These are phyloP conservation scores for Oreotrochilus melanogaster DNA, from an alignment of 2,113 vertebrate genomes.

Conservation along the genomic window DNA sequence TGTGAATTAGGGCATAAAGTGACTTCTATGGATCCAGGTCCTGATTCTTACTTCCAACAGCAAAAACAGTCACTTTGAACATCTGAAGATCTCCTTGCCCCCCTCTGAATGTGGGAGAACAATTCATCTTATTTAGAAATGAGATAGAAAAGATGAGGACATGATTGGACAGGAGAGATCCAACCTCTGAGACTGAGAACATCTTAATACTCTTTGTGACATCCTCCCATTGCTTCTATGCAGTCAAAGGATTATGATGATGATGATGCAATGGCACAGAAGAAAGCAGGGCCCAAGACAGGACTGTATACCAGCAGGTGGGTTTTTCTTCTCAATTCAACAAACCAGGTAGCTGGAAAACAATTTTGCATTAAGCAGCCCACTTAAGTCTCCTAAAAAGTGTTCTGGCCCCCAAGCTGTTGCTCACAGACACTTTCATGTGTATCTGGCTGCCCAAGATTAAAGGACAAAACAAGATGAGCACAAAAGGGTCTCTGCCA, in stretches of 20 bases:
- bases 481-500: not conserved
- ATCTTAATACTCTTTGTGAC: not conserved
- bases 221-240: not conserved
- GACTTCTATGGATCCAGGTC: not conserved
- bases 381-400: not conserved
- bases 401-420: rapidly evolving
- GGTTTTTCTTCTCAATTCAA: not conserved
- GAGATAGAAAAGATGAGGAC: not conserved
- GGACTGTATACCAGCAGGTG: not conserved
- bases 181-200: not conserved
- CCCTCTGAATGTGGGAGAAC: not conserved
- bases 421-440: rapidly evolving
- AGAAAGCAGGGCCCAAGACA: not conserved
- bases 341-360: not conserved
- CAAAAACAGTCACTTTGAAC: not conserved
- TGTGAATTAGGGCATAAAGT: not conserved
- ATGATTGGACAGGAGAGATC: not conserved
- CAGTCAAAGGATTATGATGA: not conserved
- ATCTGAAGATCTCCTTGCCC: not conserved
- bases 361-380: not conserved
- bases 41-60: not conserved
- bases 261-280: not conserved
- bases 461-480: not conserved
- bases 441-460: not conserved
- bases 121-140: not conserved